A percentile compares a stretch with the other conserved stretches of the same genome.
Conservation (phyloP, 2,888 invertebrate genomes). For the Apamea crenata region DNA sequence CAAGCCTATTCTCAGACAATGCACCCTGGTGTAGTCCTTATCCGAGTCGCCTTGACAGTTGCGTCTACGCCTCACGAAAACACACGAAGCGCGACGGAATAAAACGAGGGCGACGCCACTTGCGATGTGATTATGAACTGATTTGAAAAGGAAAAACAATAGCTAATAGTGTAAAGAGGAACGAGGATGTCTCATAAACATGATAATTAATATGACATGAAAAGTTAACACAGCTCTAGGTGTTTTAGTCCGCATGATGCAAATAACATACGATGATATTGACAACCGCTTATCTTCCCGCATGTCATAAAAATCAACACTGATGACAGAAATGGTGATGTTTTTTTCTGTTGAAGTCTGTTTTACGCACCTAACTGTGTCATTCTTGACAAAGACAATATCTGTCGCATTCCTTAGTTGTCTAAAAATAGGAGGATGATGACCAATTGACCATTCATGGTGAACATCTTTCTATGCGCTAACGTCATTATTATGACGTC, state of each 20-base stretch:
- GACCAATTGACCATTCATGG: neutral
- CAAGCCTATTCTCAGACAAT: conserved; percentile 43
- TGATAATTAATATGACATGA: neutral
- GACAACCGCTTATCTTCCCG: conserved; percentile 47
- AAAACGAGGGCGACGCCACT: conserved; percentile 28
- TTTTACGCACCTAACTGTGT: neutral
- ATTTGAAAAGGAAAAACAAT: conserved; percentile 9
- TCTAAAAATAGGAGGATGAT: neutral
- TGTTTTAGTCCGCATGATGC: neutral
- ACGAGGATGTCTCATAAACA: neutral
- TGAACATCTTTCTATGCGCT: neutral
- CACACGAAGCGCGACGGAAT: conserved; percentile 37
- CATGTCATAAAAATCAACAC: conserved; percentile 46
- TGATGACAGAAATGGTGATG: conserved; percentile 11
- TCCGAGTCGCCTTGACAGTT: conserved; percentile 56
- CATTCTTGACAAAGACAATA: neutral
- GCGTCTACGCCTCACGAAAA: conserved; percentile 55
- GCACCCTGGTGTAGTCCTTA: conserved; percentile 43
- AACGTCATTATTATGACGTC: neutral
- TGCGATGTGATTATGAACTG: conserved; percentile 19
- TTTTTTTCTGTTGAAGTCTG: neutral
- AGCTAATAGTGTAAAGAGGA: neutral
- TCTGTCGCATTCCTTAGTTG: neutral
- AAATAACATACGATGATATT: conserved; percentile 20
- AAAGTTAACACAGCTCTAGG: neutral